These are phyloP conservation scores for Mesocricetus auratus DNA, from an alignment of 2,113 vertebrate species.

Conservation along the genomic window DNA sequence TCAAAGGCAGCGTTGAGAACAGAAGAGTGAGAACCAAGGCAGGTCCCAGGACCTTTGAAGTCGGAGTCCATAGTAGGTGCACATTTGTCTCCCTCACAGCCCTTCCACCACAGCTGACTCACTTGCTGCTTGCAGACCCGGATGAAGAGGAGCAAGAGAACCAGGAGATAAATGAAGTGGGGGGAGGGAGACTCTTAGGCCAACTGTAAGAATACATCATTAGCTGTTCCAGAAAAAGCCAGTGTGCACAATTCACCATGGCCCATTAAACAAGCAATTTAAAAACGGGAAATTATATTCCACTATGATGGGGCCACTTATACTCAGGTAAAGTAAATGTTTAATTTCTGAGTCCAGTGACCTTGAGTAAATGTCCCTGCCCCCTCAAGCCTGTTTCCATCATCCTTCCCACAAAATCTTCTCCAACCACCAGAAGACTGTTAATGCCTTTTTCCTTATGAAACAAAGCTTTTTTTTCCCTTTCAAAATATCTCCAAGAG, in stretches of 20 bases:
- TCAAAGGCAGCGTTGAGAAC: neutral
- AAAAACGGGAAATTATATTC: neutral
- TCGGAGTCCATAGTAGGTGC: neutral
- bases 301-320: neutral
- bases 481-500: slow-evolving; percentile 15
- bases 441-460: neutral
- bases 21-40: neutral
- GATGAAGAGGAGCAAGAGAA: neutral
- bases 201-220: neutral
- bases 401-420: neutral
- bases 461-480: neutral
- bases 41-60: rapidly evolving
- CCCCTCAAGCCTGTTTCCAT: neutral
- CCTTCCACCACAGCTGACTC: neutral
- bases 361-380: slow-evolving; percentile 24
- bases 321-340: neutral
- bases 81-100: neutral
- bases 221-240: neutral
- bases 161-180: neutral
- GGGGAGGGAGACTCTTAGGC: neutral
- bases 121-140: neutral
- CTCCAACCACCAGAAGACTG: neutral
- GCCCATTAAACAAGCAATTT: neutral
- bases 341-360: slow-evolving; percentile 31
- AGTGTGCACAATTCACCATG: neutral